Conservation (phyloP, 2,797 vertebrate species). For the Rhynchotus rufescens region DNA sequence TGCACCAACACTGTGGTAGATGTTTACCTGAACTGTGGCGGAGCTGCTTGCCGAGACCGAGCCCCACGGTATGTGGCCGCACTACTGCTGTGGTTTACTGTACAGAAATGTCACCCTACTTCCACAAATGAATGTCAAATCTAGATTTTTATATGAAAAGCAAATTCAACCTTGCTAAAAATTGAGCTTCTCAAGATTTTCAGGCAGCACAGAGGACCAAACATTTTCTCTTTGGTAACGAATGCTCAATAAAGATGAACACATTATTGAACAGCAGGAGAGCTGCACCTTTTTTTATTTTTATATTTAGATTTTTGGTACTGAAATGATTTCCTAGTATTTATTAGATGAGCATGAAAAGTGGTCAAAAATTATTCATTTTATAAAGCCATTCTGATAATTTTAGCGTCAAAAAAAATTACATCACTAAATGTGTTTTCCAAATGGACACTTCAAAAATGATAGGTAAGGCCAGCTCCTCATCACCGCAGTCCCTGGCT, state of each 20-base stretch:
- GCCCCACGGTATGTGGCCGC: fast-evolving
- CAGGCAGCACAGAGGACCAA: too few relatives aligned
- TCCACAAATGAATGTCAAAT: fast-evolving
- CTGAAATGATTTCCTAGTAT: not conserved
- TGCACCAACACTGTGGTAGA: not conserved
- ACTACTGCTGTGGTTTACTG: not conserved
- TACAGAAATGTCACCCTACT: fast-evolving
- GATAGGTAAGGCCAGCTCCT: not conserved
- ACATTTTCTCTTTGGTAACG: fast-evolving
- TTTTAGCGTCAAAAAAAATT: not conserved
- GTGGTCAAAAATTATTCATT: not conserved
- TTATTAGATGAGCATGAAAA: not conserved
- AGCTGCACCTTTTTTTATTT: not conserved
- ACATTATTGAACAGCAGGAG: not conserved
- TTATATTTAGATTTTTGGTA: not conserved
- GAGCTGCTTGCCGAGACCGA: not conserved
- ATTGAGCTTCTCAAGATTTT: not conserved
- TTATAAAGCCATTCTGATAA: not conserved
- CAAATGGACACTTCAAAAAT: not conserved
- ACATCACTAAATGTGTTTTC: not conserved
- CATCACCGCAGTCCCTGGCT: not conserved
- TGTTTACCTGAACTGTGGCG: not conserved
- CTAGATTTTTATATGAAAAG: too few relatives aligned
- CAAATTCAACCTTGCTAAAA: not conserved
- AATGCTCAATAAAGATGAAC: not conserved